These are phyloP conservation scores for Brachionus plicatilis DNA, from an alignment of 1,140 invertebrate species.

Conservation along the genomic window DNA sequence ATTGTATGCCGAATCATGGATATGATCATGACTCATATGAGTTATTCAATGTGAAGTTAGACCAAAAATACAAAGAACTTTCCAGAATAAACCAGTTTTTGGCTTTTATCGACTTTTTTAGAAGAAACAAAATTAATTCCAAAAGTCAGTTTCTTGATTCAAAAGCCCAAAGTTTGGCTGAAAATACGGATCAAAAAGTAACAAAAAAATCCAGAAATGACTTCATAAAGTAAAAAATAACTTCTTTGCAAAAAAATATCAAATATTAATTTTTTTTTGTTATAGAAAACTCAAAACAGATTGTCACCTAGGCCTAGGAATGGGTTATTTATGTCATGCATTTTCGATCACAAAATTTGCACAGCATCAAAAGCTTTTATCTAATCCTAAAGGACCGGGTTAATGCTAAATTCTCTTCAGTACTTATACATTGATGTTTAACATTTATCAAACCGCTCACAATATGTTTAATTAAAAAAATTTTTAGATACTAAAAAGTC, in stretches of 20 bases:
- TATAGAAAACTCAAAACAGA: slow-evolving; percentile 8
- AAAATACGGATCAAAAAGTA: background rate
- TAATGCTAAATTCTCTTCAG: background rate
- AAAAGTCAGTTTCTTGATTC: background rate
- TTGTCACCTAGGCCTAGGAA: slow-evolving; percentile 29
- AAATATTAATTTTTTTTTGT: background rate
- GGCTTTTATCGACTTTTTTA: background rate
- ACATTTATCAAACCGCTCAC: background rate
- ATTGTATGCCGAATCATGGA: background rate
- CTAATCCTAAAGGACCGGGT: slow-evolving; percentile 34
- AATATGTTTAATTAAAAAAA: background rate
- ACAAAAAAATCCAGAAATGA: background rate
- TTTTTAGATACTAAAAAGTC: background rate
- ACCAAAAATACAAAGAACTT: background rate
- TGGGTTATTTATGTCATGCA: slow-evolving; percentile 38
- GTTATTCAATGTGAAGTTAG: background rate
- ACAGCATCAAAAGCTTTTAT: slow-evolving; percentile 13
- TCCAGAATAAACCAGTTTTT: background rate
- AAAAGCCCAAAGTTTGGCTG: background rate
- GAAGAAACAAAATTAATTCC: background rate
- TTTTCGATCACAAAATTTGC: slow-evolving; percentile 34
- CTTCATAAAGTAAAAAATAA: background rate
- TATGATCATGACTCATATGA: background rate
- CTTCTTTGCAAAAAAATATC: background rate
- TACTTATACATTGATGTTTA: background rate